Conservation (phyloP, 2,797 vertebrate species). For the Sardinella longiceps region DNA sequence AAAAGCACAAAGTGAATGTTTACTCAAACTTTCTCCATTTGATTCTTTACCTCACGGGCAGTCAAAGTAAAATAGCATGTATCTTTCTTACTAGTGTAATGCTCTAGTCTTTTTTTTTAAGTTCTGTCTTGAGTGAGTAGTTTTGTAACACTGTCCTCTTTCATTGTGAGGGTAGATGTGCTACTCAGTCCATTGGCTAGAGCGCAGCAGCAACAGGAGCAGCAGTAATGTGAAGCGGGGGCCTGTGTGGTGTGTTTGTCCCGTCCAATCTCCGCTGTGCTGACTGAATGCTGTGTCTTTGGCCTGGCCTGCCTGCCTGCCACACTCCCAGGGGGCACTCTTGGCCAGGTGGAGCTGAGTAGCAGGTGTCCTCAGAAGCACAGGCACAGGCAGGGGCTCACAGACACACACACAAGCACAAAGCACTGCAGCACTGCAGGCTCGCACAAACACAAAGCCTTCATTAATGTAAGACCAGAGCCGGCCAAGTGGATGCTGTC, state of each 20-base stretch:
- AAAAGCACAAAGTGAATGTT: background rate
- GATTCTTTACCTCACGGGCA: too few species aligned
- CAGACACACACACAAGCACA: background rate
- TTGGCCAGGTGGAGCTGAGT: background rate
- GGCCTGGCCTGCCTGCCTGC: too few species aligned
- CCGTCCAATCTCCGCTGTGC: background rate
- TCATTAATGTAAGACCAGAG: slow-evolving; percentile 11
- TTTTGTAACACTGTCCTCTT: background rate
- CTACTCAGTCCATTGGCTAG: background rate
- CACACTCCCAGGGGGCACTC: background rate
- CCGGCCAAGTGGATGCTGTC: background rate
- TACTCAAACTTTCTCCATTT: background rate
- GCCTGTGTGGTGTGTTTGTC: background rate
- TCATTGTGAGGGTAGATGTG: background rate
- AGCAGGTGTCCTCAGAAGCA: slow-evolving; percentile 11
- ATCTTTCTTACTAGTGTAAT: background rate
- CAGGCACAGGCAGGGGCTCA: background rate
- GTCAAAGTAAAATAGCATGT: too few species aligned
- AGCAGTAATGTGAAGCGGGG: background rate
- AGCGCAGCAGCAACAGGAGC: too few species aligned
- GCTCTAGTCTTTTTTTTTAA: background rate
- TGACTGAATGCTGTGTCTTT: background rate
- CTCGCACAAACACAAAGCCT: background rate
- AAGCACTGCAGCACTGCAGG: too few species aligned
- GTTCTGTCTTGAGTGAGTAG: too few species aligned